Base-by-base conservation (phyloP, 2,797 vertebrate genomes). In the Phrynocephalus vlangalii region DNA sequence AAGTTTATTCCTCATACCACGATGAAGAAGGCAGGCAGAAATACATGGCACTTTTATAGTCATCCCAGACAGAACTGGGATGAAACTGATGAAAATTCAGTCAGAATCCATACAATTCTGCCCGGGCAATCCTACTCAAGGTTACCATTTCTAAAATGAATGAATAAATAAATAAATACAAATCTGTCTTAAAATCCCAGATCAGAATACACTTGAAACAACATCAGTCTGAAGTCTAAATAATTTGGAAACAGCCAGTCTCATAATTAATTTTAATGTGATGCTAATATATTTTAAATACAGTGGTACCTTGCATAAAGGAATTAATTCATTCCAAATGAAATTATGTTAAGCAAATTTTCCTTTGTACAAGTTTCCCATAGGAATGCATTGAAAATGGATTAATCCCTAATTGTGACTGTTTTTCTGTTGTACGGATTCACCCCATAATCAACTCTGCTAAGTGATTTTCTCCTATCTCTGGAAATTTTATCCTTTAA, bases 131-230 rank as follows among this genome's bases (percentile, higher is more conserved):
- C n/a, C 83, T 84, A 44, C 0, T 0, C 83, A 84, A 83, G 48
- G 63, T 63, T 85, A 56, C 28, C 68, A 91, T 82, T 22, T 89
- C 82, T 63, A 79, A 70, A 88, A 26, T 88, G 71, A 72, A 83
- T 44, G 5, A 44, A 44, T 44, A 44, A 44, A 44, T 44, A 44
- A 44, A 44, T 44, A 44, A 44, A 88, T 86, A 92, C 63, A 87
- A 72, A 91, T 89, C 82, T 44, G 22, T 86, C n/a, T 79, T 52
- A 92, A 94, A 94, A 88, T 92, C 66, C 73, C 86, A 87, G 66
- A 91, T 95, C 80, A 87, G 87, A 90, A 63, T 71, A 84, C 86
- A 83, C 44, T 84, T 92, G 86, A 93, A 94, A 83, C 86, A 82
- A 83, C 76, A 87, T 71, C 10, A 87, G 85, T 91, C 85, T 89